phyloP scores from a whole-genome alignment of 2,888 invertebrate genomes.

The Mythimna pallens region DNA sequence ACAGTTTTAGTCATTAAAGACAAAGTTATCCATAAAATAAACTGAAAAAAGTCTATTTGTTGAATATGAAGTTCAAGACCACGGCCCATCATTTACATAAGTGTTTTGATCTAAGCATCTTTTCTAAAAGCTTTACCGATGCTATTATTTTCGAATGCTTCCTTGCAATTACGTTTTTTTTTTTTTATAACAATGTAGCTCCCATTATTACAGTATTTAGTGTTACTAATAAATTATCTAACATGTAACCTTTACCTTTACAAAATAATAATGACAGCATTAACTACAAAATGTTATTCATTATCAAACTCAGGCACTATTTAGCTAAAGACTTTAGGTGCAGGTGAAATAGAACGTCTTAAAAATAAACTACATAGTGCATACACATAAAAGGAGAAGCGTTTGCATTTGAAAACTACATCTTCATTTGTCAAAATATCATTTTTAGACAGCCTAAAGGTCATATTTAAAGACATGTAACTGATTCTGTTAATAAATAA shows the following conservation, averaged over 20 bases:
- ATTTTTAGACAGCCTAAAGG: conserved; percentile 50
- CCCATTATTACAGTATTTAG: conserved; percentile 36
- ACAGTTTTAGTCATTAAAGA: no score
- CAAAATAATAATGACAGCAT: conserved; percentile 39
- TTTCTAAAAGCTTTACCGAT: conserved; percentile 18
- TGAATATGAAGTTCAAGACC: conserved; percentile 22
- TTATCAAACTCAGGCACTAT: conserved; percentile 16
- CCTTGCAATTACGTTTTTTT: conserved; percentile 35
- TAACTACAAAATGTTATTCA: conserved; percentile 38
- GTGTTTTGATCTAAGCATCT: conserved; percentile 11
- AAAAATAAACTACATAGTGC: conserved; percentile 6
- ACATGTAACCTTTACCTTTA: conserved; percentile 42
- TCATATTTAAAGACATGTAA: conserved; percentile 21
- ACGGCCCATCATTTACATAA: neutral
- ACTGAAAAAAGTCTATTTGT: neutral
- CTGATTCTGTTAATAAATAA: conserved; percentile 34
- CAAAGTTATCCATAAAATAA: no score
- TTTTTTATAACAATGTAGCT: conserved; percentile 15
- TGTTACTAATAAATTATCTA: conserved; percentile 46
- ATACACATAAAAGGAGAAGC: neutral
- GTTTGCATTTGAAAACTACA: conserved; percentile 31
- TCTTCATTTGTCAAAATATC: conserved; percentile 47
- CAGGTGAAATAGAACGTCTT: conserved; percentile 28
- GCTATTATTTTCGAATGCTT: conserved; percentile 33
- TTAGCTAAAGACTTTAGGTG: conserved; percentile 4